phyloP scores from a whole-genome alignment of 1,140 invertebrate genomes.

The Gryllus bimaculatus region DNA sequence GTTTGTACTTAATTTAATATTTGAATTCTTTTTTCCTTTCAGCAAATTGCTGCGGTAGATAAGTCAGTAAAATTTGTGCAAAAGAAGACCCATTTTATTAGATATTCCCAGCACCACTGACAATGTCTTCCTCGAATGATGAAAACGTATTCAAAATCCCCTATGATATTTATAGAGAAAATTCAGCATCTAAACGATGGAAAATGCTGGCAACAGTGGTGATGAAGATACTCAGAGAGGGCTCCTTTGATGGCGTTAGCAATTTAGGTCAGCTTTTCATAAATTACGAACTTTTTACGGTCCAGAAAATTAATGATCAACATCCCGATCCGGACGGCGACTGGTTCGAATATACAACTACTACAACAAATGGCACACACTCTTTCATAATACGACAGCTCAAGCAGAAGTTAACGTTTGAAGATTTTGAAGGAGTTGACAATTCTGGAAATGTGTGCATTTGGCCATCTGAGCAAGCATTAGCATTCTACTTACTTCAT shows the following conservation, averaged over 20 bases:
- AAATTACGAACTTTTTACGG: constrained; percentile 43
- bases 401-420: constrained; percentile 50
- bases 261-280: constrained; percentile 47
- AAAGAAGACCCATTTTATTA: no score
- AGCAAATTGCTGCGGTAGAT: no score
- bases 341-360: constrained; percentile 46
- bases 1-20: no score
- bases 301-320: constrained; percentile 21
- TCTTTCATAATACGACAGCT: constrained; percentile 46
- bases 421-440: constrained; percentile 73
- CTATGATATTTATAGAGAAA: no score
- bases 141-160: no score
- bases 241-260: constrained; percentile 1
- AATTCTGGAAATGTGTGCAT: constrained; percentile 84
- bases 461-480: constrained; percentile 81
- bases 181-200: constrained; percentile 40
- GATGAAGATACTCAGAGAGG: constrained; percentile 26
- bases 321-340: constrained; percentile 21
- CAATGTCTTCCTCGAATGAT: no score
- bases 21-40: no score
- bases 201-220: constrained; percentile 56
- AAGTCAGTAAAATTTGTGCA: no score
- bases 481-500: constrained; percentile 62
- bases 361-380: constrained; percentile 36
- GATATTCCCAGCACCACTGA: no score